A percentile compares a stretch with the other conserved stretches of the same genome.
phyloP scores from a whole-genome alignment of 1,140 invertebrate species.

The Drosophila sp. region DNA sequence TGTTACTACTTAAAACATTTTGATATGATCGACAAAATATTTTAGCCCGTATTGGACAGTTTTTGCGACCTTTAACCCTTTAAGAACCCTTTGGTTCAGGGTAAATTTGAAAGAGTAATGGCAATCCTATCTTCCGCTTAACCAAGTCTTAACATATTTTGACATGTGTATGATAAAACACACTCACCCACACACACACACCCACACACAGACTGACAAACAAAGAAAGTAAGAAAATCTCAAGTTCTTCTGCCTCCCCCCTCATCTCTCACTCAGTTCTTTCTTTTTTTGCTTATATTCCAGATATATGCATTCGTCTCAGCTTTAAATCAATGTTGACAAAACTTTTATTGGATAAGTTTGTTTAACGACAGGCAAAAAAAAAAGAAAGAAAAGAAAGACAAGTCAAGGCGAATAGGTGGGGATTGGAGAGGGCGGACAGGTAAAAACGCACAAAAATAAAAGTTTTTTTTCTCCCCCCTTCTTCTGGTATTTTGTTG shows the following conservation, averaged over 20 bases:
- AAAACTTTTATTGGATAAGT: constrained; percentile 83
- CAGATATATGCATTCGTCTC: constrained; percentile 70
- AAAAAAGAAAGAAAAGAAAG: too few species aligned
- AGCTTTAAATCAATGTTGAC: constrained; percentile 83
- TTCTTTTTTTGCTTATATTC: constrained; percentile 22
- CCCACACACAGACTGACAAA: not conserved
- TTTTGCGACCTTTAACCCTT: too few species aligned
- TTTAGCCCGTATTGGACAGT: too few species aligned
- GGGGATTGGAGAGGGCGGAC: constrained; percentile 41
- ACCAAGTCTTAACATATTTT: constrained; percentile 25
- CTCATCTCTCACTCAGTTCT: constrained; percentile 15
- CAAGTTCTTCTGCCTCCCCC: constrained; percentile 24
- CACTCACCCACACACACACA: not conserved
- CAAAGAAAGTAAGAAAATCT: constrained; percentile 42
- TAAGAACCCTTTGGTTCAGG: too few species aligned
- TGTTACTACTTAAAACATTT: too few species aligned
- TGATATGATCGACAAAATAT: too few species aligned
- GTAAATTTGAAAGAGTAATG: too few species aligned
- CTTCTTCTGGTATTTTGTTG: constrained; percentile 47
- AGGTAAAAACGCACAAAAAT: constrained; percentile 64
- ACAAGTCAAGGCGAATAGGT: constrained; percentile 38
- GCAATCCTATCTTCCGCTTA: not conserved
- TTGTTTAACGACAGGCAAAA: constrained; percentile 77
- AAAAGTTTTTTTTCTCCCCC: constrained; percentile 46
- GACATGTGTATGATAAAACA: constrained; percentile 35